Base-by-base conservation (phyloP, 2,113 vertebrate species). In the Craseonycteris thonglongyai region DNA sequence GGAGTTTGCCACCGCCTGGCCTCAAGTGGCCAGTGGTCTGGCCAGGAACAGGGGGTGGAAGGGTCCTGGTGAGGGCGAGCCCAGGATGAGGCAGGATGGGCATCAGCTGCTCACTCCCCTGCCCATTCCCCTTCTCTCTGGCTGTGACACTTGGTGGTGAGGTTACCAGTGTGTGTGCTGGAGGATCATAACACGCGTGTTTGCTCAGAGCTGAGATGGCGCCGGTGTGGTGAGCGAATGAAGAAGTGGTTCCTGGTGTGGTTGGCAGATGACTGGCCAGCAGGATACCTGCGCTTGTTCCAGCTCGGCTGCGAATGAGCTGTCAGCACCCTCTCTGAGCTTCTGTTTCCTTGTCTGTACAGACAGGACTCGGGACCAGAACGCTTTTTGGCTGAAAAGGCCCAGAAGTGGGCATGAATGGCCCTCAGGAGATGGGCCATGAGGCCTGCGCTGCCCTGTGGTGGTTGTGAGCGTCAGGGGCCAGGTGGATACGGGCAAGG, bases 171-270 rank as follows among this genome's bases (percentile, higher is more conserved):
- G 22, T 0, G 0, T 59, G 45, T 19, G 66, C 54, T 81, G 35
- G 66, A 38, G 35, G 49, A 35, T 26, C 47, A 33, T 15, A 47
- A n/a, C 63, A 5, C 33, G 56, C 33, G 13, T n/a, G 33, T 72
- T 45, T n/a, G 51, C 76, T 40, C 28, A 15, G 28, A 58, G 56
- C 56, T 1, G 1, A 33, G 30, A 13, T 5, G 9, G 71, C 28
- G 71, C 24, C 24, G 21, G 0, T 11, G 12, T 26, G 63, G 33
- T 10, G 35, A 42, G 42, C 42, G 35, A 6, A 5, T 2, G n/a
- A 16, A 28, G 38, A 59, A 28, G 7, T 0, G 0, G 30, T 71
- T 66, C 61, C 85, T 33, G 2, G 26, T 0, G 0, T 51, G 59
- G 38, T 11, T 35, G 61, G 72, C 2, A 21, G 38, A 51, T 16